Evolutionary conservation across 30 jellyfish, hydroid and myxozoan species (phyloP), one percentile per base, ranked within the genome.

Genomic region (Chironex yamaguchii): DNA sequence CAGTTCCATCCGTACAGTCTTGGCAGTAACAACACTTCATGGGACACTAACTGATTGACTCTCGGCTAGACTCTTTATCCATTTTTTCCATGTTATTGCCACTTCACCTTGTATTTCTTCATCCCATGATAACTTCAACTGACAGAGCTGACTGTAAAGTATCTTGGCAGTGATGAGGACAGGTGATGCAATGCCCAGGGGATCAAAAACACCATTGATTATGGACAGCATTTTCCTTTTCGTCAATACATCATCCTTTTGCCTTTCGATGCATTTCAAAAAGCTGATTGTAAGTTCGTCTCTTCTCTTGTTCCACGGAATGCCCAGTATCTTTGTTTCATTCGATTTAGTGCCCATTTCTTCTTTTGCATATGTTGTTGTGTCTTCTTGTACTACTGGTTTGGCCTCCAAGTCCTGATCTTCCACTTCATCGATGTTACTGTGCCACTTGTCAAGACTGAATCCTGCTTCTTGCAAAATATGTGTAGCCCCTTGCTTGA

Each of bases 371-470:
- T 35, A 69, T 69, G 83, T 69, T 49, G 50, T n/a, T 12, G 26
- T 12, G 22, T 58, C 72, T 58, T 36, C 81, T 76, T 76, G 34
- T 50, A 11, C 81, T 12, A 3, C 58, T 76, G 29, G 25, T 29
- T 29, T 13, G 82, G 32, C 79, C 20, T 31, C 14, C 35, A 2
- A 24, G 29, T 77, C 84, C 21, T 26, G 85, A n/a, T 9, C 69
- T 54, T 51, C 86, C 23, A 34, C 69, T 52, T 52, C 67, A n/a
- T 64, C n/a, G n/a, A 29, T 51, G 64, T 68, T 83, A 79, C 81
- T 67, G 88, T 83, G 93, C 93, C 93, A 83, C 58, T 83, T 83
- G 89, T 67, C 79, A 35, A 83, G 81, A 29, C 23, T 42, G 21
- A 83, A 67, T 20, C 93, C 81, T 42, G 82, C 93, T 52, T 83